Percentiles rank a stretch among this genome's conserved stretches.
Evolutionary conservation across 1,140 invertebrate genomes (phyloP).

Genomic region (Leptinotarsa texana): DNA sequence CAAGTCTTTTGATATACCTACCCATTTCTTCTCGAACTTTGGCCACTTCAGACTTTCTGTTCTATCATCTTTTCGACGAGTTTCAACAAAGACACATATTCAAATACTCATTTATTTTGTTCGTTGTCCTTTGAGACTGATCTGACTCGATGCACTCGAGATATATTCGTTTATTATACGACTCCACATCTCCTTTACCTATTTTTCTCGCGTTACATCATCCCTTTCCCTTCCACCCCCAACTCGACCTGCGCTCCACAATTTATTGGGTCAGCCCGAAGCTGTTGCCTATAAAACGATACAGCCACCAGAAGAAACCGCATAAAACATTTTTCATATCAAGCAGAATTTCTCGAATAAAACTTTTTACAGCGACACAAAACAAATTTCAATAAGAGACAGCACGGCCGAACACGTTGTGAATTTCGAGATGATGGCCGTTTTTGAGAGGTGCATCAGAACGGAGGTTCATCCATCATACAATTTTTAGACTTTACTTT

Average conservation of each 20-base stretch:
- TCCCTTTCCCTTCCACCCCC: too few relatives aligned
- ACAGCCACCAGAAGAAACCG: slow-evolving; percentile 8
- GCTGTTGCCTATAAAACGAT: slow-evolving; percentile 22
- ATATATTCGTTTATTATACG: too few relatives aligned
- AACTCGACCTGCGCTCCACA: background rate
- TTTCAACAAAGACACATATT: too few relatives aligned
- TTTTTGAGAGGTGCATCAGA: background rate
- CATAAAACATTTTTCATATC: slow-evolving; percentile 24
- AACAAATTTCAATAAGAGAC: slow-evolving; percentile 15
- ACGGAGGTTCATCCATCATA: background rate
- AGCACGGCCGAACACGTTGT: background rate
- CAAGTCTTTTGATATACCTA: too few relatives aligned
- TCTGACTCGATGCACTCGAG: too few relatives aligned
- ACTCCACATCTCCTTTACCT: too few relatives aligned
- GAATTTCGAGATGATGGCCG: background rate
- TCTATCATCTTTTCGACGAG: too few relatives aligned
- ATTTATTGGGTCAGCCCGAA: slow-evolving; percentile 18
- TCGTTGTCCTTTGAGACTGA: too few relatives aligned
- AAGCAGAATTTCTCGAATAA: slow-evolving; percentile 21
- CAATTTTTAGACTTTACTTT: slow-evolving; percentile 8
- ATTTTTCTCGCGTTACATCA: background rate
- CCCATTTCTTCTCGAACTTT: too few relatives aligned
- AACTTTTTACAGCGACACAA: slow-evolving; percentile 18
- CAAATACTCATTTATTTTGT: too few relatives aligned
- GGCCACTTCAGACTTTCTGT: too few relatives aligned